These are phyloP conservation scores for Hipparchia sbordonii DNA, from an alignment of 2,888 invertebrate genomes.

Conservation along the genomic window DNA sequence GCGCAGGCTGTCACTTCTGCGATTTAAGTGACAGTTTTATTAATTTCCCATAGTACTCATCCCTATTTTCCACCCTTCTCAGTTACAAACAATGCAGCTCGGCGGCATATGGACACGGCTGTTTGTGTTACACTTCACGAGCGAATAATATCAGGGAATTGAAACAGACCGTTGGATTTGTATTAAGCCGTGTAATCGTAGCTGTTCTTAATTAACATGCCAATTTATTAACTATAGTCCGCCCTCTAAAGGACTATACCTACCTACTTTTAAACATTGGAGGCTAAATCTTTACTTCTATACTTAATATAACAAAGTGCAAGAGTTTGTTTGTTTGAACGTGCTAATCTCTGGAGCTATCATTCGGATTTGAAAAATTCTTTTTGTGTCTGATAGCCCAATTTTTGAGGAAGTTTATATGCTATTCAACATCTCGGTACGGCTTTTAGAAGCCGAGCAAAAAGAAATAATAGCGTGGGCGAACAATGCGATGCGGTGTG, in stretches of 20 bases:
- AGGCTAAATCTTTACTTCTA: no score
- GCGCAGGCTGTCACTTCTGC: constrained; percentile 72
- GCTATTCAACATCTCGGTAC: no score
- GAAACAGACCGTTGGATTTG: constrained; percentile 36
- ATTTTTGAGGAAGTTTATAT: no score
- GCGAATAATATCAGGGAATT: constrained; percentile 48
- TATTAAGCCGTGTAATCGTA: constrained; percentile 18
- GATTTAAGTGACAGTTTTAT: constrained; percentile 89
- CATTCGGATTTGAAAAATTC: no score
- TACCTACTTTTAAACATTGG: no score
- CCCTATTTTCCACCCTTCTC: constrained; percentile 74
- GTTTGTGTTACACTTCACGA: constrained; percentile 50
- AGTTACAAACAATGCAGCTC: constrained; percentile 70
- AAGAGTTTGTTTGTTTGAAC: no score
- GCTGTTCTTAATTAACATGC: constrained; percentile 15
- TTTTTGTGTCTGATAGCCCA: no score
- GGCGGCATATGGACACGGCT: constrained; percentile 70
- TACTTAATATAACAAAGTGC: no score
- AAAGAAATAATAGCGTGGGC: no score
- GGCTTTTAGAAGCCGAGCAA: no score
- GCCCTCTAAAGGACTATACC: not conserved
- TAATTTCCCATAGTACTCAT: constrained; percentile 85
- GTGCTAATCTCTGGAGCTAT: no score
- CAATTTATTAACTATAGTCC: constrained; percentile 5
- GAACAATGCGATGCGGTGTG: no score